Evolutionary conservation across 37 sponge, comb jelly and placozoan genomes (phyloP).

Genomic region (Ephydatia muelleri): DNA sequence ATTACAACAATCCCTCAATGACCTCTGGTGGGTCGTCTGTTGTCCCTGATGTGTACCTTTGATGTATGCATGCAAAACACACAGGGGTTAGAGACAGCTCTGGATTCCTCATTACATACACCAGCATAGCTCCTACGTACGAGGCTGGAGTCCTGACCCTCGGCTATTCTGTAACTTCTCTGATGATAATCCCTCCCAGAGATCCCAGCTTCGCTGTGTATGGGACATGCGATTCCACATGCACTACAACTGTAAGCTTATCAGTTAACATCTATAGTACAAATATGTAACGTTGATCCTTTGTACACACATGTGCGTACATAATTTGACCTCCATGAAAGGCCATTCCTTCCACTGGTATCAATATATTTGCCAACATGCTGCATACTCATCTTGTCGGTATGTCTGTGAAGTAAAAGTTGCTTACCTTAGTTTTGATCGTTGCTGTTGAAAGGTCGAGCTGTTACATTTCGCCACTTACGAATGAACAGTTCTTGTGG

Average conservation of each 20-base stretch:
- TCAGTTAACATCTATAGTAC: too few relatives aligned
- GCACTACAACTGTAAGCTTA: slow-evolving; percentile 36
- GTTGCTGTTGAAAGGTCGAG: background rate
- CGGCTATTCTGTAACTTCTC: slow-evolving; percentile 11
- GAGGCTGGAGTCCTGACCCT: slow-evolving; percentile 32
- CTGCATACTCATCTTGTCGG: background rate
- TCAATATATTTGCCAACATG: background rate
- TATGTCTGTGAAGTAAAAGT: background rate
- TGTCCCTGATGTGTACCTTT: too few relatives aligned
- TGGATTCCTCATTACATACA: slow-evolving; percentile 43
- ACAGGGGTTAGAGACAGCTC: slow-evolving; percentile 55
- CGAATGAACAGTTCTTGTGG: background rate
- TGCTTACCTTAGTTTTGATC: too few relatives aligned
- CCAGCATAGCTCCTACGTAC: background rate
- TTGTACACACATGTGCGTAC: too few relatives aligned
- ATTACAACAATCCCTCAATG: slow-evolving; percentile 59
- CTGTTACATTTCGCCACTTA: background rate
- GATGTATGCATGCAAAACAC: too few relatives aligned
- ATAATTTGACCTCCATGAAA: background rate
- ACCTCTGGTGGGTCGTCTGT: too few relatives aligned
- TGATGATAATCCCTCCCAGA: slow-evolving; percentile 47
- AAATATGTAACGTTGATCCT: too few relatives aligned
- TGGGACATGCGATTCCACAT: slow-evolving; percentile 4
- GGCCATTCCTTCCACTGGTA: background rate
- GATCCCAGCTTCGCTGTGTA: slow-evolving; percentile 7